Percentiles rank a stretch among this genome's conserved stretches.
Evolutionary conservation across 2,113 vertebrate species (phyloP).

Genomic region (Solea solea): DNA sequence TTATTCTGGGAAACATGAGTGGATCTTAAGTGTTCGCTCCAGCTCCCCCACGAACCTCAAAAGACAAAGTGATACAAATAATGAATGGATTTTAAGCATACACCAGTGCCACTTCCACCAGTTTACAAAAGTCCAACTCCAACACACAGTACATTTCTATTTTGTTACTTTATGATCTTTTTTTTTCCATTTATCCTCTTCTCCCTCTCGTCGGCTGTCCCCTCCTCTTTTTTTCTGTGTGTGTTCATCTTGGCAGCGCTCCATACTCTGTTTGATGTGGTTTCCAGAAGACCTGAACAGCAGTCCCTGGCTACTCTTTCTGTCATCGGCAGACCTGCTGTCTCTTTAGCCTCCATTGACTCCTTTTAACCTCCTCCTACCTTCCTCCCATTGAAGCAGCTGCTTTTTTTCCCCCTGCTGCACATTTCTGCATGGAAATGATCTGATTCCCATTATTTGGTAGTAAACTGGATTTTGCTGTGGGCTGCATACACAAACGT

Average conservation of each 20-base stretch:
- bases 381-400: constrained; percentile 77
- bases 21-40: background rate
- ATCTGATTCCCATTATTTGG: constrained; percentile 76
- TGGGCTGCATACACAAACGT: constrained; percentile 47
- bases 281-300: constrained; percentile 83
- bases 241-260: constrained; percentile 79
- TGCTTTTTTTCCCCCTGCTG: constrained; percentile 74
- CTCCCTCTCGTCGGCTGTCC: constrained; percentile 7
- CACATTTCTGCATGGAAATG: constrained; percentile 68
- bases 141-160: constrained; percentile 31
- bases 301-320: constrained; percentile 81
- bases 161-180: constrained; percentile 34
- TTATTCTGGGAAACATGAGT: background rate
- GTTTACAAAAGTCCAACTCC: too few species aligned
- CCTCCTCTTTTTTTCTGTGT: constrained; percentile 71
- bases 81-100: background rate
- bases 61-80: background rate
- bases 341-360: constrained; percentile 82
- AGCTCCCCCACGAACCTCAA: background rate
- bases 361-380: constrained; percentile 85
- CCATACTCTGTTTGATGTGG: constrained; percentile 84
- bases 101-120: background rate
- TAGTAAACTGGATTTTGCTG: constrained; percentile 60
- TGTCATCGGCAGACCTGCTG: constrained; percentile 86
- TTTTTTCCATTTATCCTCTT: constrained; percentile 28